These are phyloP conservation scores for Pseudococcus jackbeardsleyi DNA, from an alignment of 2,888 invertebrate genomes.

Conservation along the genomic window DNA sequence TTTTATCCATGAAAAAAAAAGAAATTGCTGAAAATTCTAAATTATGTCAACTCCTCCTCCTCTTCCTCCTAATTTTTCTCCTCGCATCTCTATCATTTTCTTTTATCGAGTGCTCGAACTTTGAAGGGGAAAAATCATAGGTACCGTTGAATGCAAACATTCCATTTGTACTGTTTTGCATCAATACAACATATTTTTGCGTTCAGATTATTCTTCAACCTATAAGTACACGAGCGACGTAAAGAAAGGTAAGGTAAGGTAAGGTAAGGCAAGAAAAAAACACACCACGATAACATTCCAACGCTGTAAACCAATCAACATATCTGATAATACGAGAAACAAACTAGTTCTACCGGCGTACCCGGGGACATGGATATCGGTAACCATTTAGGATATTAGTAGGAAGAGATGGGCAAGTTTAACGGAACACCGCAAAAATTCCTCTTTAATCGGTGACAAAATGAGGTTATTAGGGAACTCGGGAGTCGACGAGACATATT, in stretches of 20 bases:
- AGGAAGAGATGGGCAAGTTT: not conserved
- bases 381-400: constrained; percentile 18
- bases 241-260: not conserved
- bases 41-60: too few relatives aligned
- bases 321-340: constrained; percentile 16
- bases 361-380: constrained; percentile 11
- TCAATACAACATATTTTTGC: constrained; percentile 12
- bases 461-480: constrained; percentile 27
- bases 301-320: constrained; percentile 29
- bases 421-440: constrained; percentile 16
- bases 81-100: not conserved
- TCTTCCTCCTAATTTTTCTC: not conserved
- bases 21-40: too few relatives aligned
- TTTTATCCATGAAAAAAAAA: too few relatives aligned
- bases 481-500: not conserved
- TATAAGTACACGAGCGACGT: not conserved
- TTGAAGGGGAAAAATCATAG: not conserved
- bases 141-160: not conserved
- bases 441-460: constrained; percentile 30
- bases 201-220: not conserved
- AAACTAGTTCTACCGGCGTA: constrained; percentile 34
- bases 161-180: constrained; percentile 4
- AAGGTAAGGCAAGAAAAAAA: not conserved
- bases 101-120: not conserved
- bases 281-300: constrained; percentile 16